phyloP scores from a whole-genome alignment of 2,113 vertebrate genomes.

The Phasianus colchicus region DNA sequence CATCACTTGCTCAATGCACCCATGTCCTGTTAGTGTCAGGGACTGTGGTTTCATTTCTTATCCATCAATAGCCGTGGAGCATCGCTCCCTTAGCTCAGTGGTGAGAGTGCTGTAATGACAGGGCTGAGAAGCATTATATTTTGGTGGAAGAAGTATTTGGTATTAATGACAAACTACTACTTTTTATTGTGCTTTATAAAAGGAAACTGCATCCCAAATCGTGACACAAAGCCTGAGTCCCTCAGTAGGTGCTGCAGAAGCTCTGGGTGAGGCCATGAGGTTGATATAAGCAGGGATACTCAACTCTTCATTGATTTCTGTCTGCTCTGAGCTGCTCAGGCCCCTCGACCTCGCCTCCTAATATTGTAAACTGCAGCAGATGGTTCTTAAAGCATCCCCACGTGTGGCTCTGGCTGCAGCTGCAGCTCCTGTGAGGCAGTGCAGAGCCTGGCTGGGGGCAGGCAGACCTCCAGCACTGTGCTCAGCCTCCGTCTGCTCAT shows the following conservation, averaged over 20 bases:
- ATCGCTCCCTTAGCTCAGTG: neutral
- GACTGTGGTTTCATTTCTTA: neutral
- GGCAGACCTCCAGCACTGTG: neutral
- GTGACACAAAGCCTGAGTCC: neutral
- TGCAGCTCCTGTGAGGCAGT: neutral
- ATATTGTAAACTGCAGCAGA: neutral
- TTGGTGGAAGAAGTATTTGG: conserved; percentile 3
- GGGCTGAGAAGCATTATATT: neutral
- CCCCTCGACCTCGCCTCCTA: neutral
- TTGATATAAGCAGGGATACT: neutral
- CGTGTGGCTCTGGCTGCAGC: neutral
- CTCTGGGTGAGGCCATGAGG: neutral
- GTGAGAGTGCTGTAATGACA: conserved; percentile 26
- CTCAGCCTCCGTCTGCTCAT: neutral
- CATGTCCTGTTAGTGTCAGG: fast-evolving
- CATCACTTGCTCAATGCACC: fast-evolving
- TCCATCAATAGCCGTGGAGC: neutral
- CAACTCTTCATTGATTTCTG: neutral
- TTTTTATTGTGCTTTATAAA: neutral
- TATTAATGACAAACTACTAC: neutral
- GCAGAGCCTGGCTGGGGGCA: neutral
- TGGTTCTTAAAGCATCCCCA: neutral
- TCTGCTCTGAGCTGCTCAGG: neutral
- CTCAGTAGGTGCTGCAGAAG: neutral
- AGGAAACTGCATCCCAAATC: neutral